A percentile compares a stretch with the other conserved stretches of the same genome.
Evolutionary conservation across 1,140 invertebrate species (phyloP).

Genomic region (Glomeris maerens): DNA sequence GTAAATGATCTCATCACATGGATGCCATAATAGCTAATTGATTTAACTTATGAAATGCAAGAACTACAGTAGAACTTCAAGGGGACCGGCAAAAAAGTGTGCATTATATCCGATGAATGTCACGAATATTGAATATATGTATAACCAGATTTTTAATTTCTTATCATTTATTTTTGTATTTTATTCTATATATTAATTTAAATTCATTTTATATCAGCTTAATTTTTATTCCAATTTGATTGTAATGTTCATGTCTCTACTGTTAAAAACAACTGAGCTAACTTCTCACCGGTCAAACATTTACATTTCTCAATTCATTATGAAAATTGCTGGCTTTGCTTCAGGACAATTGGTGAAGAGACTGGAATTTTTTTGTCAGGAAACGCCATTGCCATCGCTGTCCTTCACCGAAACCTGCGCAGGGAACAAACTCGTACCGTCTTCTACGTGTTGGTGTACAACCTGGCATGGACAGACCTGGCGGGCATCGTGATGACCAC

Average conservation of each 20-base stretch:
- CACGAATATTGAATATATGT: too few relatives aligned
- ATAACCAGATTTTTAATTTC: too few relatives aligned
- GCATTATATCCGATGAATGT: too few relatives aligned
- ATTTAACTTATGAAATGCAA: too few relatives aligned
- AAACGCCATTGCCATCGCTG: slow-evolving; percentile 28
- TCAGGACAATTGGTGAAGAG: background rate
- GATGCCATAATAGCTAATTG: too few relatives aligned
- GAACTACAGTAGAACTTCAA: too few relatives aligned
- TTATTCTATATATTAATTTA: too few relatives aligned
- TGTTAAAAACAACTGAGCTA: background rate
- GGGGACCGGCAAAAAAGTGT: too few relatives aligned
- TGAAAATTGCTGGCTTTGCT: background rate
- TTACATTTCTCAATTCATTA: background rate
- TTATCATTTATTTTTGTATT: too few relatives aligned
- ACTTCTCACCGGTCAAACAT: background rate
- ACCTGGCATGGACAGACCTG: slow-evolving; percentile 32
- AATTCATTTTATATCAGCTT: background rate
- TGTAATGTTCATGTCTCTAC: background rate
- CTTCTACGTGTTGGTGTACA: slow-evolving; percentile 31
- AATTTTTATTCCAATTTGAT: background rate
- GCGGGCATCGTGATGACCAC: slow-evolving; percentile 31
- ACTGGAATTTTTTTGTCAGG: slow-evolving; percentile 8
- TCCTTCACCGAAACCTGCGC: slow-evolving; percentile 22
- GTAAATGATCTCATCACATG: too few relatives aligned
- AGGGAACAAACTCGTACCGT: slow-evolving; percentile 26